Conservation (phyloP, 2,888 invertebrate species). For the Rhingia campestris region DNA sequence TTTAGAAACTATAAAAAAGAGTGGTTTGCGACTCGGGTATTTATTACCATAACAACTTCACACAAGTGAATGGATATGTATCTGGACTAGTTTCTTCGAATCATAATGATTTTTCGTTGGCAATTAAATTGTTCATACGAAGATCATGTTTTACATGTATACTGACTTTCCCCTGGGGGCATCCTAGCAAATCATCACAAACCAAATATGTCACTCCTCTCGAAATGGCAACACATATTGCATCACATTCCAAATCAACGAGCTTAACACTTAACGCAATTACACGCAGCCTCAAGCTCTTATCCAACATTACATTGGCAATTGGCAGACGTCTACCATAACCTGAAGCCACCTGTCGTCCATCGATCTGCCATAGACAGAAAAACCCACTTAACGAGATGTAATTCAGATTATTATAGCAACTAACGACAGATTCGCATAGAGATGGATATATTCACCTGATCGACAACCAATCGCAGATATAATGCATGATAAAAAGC, state of each 20-base stretch:
- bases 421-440: not conserved
- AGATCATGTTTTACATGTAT: too few species aligned
- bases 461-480: slow-evolving; percentile 7
- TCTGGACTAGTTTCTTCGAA: too few species aligned
- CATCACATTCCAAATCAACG: slow-evolving; percentile 1
- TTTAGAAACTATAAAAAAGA: too few species aligned
- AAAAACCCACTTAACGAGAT: slow-evolving; percentile 18
- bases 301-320: slow-evolving; percentile 1
- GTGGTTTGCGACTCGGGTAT: too few species aligned
- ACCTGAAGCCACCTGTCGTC: slow-evolving; percentile 28
- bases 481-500: too few species aligned
- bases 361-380: slow-evolving; percentile 4
- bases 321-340: not conserved
- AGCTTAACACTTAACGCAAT: slow-evolving; percentile 5
- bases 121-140: too few species aligned
- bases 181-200: not conserved
- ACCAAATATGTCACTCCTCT: not conserved
- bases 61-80: too few species aligned
- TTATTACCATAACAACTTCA: too few species aligned
- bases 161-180: too few species aligned
- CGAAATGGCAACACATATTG: not conserved
- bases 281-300: not conserved
- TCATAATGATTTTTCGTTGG: too few species aligned
- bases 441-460: slow-evolving; percentile 2
- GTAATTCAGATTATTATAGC: slow-evolving; percentile 43